These are phyloP conservation scores for Gallinago undulata DNA, from an alignment of 2,113 vertebrate species.

Conservation along the genomic window DNA sequence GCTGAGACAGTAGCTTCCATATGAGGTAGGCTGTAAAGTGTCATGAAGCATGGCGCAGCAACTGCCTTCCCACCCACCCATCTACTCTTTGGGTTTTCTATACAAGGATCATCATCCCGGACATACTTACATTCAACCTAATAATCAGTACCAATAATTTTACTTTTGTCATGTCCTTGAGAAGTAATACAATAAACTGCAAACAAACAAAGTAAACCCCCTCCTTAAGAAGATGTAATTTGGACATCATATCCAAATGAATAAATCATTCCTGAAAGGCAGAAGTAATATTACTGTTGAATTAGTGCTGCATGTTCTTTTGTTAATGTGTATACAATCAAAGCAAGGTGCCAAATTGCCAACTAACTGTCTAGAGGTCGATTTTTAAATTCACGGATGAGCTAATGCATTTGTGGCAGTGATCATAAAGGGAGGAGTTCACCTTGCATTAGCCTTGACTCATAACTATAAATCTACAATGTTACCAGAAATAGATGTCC, in stretches of 20 bases:
- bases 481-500: constrained; percentile 78
- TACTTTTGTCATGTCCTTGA: constrained; percentile 22
- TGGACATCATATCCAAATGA: not conserved
- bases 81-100: not conserved
- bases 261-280: constrained; percentile 65
- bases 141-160: not conserved
- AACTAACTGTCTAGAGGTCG: constrained; percentile 58
- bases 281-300: constrained; percentile 12
- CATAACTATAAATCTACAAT: constrained; percentile 70
- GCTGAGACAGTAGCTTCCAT: not conserved
- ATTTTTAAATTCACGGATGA: constrained; percentile 68
- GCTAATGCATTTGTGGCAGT: constrained; percentile 58
- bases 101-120: not conserved
- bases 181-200: constrained; percentile 5
- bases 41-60: not conserved
- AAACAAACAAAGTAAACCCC: constrained; percentile 25
- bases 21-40: not conserved
- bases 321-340: constrained; percentile 56
- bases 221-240: constrained; percentile 36
- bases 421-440: constrained; percentile 65
- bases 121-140: not conserved
- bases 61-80: not conserved
- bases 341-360: constrained; percentile 62
- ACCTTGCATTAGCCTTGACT: constrained; percentile 73
- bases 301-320: constrained; percentile 48